These are phyloP conservation scores for Lochmaea capreae DNA, from an alignment of 2,888 invertebrate genomes.

Conservation along the genomic window DNA sequence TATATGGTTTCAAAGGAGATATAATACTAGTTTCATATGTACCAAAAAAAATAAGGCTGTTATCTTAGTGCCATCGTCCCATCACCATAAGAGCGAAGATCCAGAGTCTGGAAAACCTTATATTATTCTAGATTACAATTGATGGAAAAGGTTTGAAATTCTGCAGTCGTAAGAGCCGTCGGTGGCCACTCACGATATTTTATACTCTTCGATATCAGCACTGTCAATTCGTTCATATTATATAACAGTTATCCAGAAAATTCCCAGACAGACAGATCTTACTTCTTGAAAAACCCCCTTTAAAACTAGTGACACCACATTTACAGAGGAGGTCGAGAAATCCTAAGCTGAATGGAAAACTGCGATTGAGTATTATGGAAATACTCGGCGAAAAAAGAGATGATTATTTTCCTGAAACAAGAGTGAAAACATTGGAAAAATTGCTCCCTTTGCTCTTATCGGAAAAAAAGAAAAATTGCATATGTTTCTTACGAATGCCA, in stretches of 20 bases:
- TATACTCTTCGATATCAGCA: no score
- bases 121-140: no score
- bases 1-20: neutral
- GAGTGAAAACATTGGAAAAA: neutral
- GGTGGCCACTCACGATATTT: no score
- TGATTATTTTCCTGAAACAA: neutral
- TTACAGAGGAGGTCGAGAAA: constrained; percentile 3
- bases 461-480: neutral
- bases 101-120: no score
- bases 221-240: neutral
- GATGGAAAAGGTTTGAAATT: no score
- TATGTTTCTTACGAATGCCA: constrained; percentile 1
- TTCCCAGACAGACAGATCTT: no score
- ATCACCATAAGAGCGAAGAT: neutral
- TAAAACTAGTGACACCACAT: neutral
- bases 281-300: neutral
- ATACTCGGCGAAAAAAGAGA: neutral
- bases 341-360: neutral
- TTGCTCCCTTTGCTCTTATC: neutral
- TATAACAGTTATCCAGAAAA: neutral
- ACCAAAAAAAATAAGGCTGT: neutral
- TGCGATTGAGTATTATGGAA: neutral
- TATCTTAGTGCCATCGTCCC: no score
- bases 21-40: neutral
- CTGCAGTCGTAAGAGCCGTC: no score